Percentiles rank a stretch among this genome's conserved stretches.
Conservation (phyloP, 2,113 vertebrate genomes). For the Pitta sordida region DNA sequence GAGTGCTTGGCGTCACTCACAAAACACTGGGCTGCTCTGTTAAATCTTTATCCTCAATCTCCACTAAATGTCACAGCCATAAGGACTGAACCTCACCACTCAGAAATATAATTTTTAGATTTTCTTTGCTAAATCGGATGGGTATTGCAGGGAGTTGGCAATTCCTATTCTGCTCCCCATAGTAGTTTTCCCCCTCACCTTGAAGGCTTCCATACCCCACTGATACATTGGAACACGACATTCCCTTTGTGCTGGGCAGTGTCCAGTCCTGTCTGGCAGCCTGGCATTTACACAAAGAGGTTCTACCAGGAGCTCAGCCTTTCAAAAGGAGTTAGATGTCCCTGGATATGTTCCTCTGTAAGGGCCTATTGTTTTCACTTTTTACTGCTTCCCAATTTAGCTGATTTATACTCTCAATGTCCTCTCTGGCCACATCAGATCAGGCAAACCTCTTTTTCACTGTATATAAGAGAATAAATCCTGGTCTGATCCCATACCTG, state of each 20-base stretch:
- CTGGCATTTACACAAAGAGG: neutral
- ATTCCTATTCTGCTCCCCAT: neutral
- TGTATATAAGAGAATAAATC: neutral
- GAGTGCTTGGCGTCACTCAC: neutral
- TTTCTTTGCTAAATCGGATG: neutral
- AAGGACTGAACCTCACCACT: neutral
- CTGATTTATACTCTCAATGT: fast-evolving
- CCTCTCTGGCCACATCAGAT: neutral
- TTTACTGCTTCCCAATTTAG: neutral
- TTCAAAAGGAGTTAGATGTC: neutral
- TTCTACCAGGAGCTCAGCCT: neutral
- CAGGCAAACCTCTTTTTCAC: neutral
- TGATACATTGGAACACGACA: neutral
- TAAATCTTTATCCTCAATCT: neutral
- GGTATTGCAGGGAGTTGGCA: neutral
- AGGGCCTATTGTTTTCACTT: neutral
- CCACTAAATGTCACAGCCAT: neutral
- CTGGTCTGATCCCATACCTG: neutral
- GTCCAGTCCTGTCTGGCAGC: neutral
- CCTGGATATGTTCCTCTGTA: neutral
- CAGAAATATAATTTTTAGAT: neutral
- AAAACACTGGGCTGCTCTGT: neutral
- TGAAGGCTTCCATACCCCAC: neutral
- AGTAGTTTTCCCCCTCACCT: fast-evolving
- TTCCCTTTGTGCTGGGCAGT: neutral